A percentile compares a stretch with the other conserved stretches of the same genome.
phyloP scores from a whole-genome alignment of 2,113 vertebrate species.

The Planiliza haematocheilus region DNA sequence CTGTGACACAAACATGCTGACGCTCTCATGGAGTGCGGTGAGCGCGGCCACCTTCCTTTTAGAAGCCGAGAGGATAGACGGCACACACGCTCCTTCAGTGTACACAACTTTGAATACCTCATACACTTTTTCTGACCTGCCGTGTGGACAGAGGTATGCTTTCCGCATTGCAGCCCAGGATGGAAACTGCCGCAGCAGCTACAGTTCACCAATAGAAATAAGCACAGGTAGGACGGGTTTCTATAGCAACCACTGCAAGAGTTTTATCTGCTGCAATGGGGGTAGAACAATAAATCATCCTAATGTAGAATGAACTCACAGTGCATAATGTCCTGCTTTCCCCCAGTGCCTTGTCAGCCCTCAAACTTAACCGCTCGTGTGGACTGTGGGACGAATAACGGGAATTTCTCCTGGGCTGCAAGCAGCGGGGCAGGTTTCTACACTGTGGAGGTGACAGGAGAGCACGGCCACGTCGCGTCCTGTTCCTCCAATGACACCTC shows the following conservation, averaged over 20 bases:
- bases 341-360: slow-evolving; percentile 72
- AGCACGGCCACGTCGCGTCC: slow-evolving; percentile 60
- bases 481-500: slow-evolving; percentile 67
- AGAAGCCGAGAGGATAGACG: slow-evolving; percentile 22
- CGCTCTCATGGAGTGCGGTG: slow-evolving; percentile 64
- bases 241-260: slow-evolving; percentile 9
- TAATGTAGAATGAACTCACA: background rate
- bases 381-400: slow-evolving; percentile 74
- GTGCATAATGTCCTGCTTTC: background rate
- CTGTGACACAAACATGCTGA: slow-evolving; percentile 59
- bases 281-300: background rate
- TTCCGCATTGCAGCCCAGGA: slow-evolving; percentile 59
- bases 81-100: slow-evolving; percentile 1
- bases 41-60: slow-evolving; percentile 53
- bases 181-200: slow-evolving; percentile 61
- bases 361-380: slow-evolving; percentile 62
- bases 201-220: slow-evolving; percentile 54
- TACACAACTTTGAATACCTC: slow-evolving; percentile 38
- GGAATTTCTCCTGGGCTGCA: slow-evolving; percentile 67
- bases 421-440: slow-evolving; percentile 60
- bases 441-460: slow-evolving; percentile 65
- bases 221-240: slow-evolving; percentile 69
- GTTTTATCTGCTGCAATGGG: background rate
- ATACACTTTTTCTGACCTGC: slow-evolving; percentile 41
- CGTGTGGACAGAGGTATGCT: slow-evolving; percentile 69